These are phyloP conservation scores for Melanostoma mellinum DNA, from an alignment of 2,888 invertebrate species.

Conservation along the genomic window DNA sequence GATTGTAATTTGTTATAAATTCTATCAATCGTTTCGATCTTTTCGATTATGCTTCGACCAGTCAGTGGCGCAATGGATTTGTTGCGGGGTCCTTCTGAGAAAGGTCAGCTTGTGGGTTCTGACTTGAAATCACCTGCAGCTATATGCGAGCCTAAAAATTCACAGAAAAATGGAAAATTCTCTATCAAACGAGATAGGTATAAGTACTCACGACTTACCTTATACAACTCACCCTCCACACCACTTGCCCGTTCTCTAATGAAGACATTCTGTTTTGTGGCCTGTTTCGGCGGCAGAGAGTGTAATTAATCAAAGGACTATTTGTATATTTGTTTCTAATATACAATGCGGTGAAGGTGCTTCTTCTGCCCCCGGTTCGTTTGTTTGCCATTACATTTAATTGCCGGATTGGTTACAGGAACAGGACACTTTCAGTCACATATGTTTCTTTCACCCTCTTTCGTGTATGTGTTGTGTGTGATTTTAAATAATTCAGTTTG, in stretches of 20 bases:
- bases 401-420: slow-evolving; percentile 71
- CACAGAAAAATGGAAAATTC: slow-evolving; percentile 68
- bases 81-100: slow-evolving; percentile 59
- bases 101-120: slow-evolving; percentile 60
- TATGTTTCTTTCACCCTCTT: slow-evolving; percentile 53
- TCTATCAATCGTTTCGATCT: slow-evolving; percentile 72
- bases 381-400: slow-evolving; percentile 71
- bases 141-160: slow-evolving; percentile 57
- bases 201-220: background rate
- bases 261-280: slow-evolving; percentile 63
- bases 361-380: slow-evolving; percentile 49
- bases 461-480: slow-evolving; percentile 34
- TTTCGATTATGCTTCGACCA: slow-evolving; percentile 52
- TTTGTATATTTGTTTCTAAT: slow-evolving; percentile 55
- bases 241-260: slow-evolving; percentile 42
- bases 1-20: slow-evolving; percentile 73
- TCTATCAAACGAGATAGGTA: slow-evolving; percentile 45
- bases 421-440: slow-evolving; percentile 53
- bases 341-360: slow-evolving; percentile 20
- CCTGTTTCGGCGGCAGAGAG: slow-evolving; percentile 39
- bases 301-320: slow-evolving; percentile 72
- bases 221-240: background rate
- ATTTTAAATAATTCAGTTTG: slow-evolving; percentile 70
- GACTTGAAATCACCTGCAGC: slow-evolving; percentile 58
- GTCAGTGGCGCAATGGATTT: background rate